Conservation (phyloP, 2,888 invertebrate genomes). For the Ariolimax columbianus region DNA sequence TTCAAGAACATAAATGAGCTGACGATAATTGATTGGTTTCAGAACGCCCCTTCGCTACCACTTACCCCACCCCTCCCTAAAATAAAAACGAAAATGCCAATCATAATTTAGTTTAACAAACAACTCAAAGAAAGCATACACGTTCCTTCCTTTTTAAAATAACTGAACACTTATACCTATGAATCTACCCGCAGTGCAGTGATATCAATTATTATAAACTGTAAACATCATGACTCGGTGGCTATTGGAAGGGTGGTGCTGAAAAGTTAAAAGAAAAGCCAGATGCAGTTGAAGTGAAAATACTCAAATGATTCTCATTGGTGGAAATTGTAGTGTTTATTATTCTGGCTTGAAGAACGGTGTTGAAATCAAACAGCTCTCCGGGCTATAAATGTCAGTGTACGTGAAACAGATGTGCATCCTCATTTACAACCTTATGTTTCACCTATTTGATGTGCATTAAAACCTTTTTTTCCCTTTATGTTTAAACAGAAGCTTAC, state of each 20-base stretch:
- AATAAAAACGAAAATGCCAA: no score
- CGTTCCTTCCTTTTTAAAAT: no score
- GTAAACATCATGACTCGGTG: no score
- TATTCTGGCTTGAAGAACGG: not conserved
- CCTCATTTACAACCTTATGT: not conserved
- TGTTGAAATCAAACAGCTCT: slow-evolving; percentile 33
- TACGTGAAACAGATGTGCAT: slow-evolving; percentile 31
- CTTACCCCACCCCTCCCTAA: no score
- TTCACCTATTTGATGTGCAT: slow-evolving; percentile 11
- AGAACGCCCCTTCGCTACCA: no score
- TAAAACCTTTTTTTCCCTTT: not conserved
- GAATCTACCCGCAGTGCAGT: no score
- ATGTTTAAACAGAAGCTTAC: not conserved
- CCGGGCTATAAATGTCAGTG: slow-evolving; percentile 28
- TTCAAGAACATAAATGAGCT: no score
- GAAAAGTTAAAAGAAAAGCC: not conserved
- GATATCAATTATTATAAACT: no score
- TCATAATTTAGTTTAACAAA: no score
- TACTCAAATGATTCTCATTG: slow-evolving; percentile 3
- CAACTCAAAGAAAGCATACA: no score
- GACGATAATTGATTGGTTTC: no score
- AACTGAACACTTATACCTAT: no score
- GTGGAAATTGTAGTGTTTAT: slow-evolving; percentile 34
- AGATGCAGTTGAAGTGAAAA: slow-evolving; percentile 16
- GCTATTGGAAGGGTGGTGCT: not conserved